Evolutionary conservation across 2,888 invertebrate species (phyloP).

Genomic region (Elegia similella): DNA sequence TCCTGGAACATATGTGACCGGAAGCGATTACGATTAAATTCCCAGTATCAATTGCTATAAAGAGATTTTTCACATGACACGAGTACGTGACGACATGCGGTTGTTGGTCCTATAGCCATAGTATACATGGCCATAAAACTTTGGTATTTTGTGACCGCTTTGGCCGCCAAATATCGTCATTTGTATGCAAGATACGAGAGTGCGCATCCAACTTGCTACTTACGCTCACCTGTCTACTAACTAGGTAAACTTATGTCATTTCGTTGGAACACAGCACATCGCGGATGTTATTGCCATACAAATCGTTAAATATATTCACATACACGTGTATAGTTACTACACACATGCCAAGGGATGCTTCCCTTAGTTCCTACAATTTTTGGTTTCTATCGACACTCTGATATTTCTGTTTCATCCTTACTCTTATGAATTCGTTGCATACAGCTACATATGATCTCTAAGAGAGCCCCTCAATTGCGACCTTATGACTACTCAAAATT

Average conservation of each 20-base stretch:
- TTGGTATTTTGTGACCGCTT: conserved; percentile 51
- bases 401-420: not conserved
- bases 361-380: no score
- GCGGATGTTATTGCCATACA: conserved; percentile 29
- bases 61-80: conserved; percentile 60
- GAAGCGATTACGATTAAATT: conserved; percentile 65
- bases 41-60: conserved; percentile 58
- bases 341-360: no score
- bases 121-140: conserved; percentile 50
- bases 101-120: conserved; percentile 35
- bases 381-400: no score
- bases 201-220: conserved; percentile 45
- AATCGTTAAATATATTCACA: conserved; percentile 35
- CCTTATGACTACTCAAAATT: no score
- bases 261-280: conserved; percentile 11
- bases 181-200: conserved; percentile 56
- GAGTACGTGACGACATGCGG: conserved; percentile 52
- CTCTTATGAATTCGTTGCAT: not conserved
- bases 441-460: no score
- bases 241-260: conserved; percentile 26
- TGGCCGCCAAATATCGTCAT: conserved; percentile 69
- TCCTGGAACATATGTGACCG: conserved; percentile 55
- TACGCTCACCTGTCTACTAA: conserved; percentile 39
- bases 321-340: not conserved
- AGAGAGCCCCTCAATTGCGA: no score